Evolutionary conservation across 2,888 invertebrate genomes (phyloP).

Genomic region (Rhingia rostrata): DNA sequence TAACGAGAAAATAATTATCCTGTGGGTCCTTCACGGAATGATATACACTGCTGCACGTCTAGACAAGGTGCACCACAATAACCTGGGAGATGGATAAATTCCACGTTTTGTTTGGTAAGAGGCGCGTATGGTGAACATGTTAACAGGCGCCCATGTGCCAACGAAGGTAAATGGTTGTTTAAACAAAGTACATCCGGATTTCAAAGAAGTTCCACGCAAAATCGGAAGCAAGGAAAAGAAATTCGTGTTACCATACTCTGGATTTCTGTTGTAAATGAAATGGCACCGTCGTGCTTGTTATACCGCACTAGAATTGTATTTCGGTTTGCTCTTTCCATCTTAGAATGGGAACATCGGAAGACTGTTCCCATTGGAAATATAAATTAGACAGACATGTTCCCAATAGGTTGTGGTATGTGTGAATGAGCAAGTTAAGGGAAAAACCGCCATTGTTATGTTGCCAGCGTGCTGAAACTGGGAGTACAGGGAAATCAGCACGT

Average conservation of each 20-base stretch:
- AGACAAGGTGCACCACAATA: slow-evolving; percentile 56
- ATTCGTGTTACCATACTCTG: slow-evolving; percentile 4
- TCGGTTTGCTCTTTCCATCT: too few relatives aligned
- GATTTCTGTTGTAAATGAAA: slow-evolving; percentile 32
- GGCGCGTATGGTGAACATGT: slow-evolving; percentile 50
- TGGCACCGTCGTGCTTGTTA: too few relatives aligned
- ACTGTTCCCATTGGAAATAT: too few relatives aligned
- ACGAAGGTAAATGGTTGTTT: background rate
- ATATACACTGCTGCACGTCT: slow-evolving; percentile 41
- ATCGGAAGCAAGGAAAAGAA: background rate
- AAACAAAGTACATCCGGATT: background rate
- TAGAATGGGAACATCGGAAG: background rate
- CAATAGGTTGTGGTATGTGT: background rate
- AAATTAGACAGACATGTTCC: too few relatives aligned
- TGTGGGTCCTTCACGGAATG: slow-evolving; percentile 28
- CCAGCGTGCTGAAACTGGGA: slow-evolving; percentile 48
- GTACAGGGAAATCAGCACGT: background rate
- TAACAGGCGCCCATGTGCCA: slow-evolving; percentile 48
- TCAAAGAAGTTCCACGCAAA: background rate
- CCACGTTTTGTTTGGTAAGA: slow-evolving; percentile 34
- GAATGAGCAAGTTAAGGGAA: slow-evolving; percentile 14
- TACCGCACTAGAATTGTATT: too few relatives aligned
- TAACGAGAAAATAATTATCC: slow-evolving; percentile 53
- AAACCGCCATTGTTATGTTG: slow-evolving; percentile 45
- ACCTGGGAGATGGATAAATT: slow-evolving; percentile 2